Percentiles rank a stretch among this genome's conserved stretches.
Evolutionary conservation across 2,113 vertebrate species (phyloP).

Genomic region (Clarias gariepinus): DNA sequence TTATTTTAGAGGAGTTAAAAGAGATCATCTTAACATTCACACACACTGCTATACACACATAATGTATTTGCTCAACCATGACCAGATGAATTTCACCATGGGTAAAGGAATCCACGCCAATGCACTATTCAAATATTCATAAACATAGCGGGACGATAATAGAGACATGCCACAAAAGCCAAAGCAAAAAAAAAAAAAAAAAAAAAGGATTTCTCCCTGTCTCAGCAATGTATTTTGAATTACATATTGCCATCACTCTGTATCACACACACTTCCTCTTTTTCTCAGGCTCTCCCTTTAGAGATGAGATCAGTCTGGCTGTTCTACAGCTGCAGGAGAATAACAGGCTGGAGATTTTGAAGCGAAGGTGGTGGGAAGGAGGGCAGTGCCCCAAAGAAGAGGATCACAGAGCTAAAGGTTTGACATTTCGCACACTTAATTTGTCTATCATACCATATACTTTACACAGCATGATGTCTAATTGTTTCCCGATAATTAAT

Average conservation of each 20-base stretch:
- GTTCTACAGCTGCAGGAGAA: slow-evolving; percentile 89
- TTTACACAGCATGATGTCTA: not conserved
- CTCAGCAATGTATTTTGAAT: slow-evolving; percentile 1
- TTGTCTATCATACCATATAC: not conserved
- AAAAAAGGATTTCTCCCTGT: not conserved
- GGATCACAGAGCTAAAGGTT: slow-evolving; percentile 88
- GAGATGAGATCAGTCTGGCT: slow-evolving; percentile 88
- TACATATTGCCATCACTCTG: slow-evolving; percentile 12
- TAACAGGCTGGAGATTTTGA: slow-evolving; percentile 89
- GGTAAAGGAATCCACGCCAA: not conserved
- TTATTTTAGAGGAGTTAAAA: not conserved
- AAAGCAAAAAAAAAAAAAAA: not conserved
- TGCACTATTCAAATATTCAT: not conserved
- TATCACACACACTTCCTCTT: slow-evolving; percentile 2
- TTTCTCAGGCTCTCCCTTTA: slow-evolving; percentile 80
- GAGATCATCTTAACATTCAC: not conserved
- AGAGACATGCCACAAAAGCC: not conserved
- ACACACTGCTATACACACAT: not conserved
- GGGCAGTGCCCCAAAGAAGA: slow-evolving; percentile 88
- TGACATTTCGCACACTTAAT: not conserved
- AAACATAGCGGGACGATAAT: not conserved
- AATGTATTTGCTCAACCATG: not conserved
- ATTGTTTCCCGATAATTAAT: not conserved
- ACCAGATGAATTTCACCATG: not conserved
- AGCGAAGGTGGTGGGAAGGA: slow-evolving; percentile 90